Evolutionary conservation across 2,888 invertebrate genomes (phyloP).

Genomic region (Chorisops tibialis): DNA sequence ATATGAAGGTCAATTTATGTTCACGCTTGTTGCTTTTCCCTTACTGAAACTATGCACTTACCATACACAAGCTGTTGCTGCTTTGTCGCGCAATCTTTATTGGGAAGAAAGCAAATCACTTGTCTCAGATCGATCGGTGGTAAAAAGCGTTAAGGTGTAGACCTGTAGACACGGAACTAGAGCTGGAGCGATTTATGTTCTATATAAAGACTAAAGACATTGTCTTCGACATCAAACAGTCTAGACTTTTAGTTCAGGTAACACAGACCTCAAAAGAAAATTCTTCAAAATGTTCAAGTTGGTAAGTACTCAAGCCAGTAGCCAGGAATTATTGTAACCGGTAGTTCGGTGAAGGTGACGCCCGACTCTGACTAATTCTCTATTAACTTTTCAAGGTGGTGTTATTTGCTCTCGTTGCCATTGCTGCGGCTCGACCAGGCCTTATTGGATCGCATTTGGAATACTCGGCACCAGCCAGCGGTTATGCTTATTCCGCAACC

Average conservation of each 20-base stretch:
- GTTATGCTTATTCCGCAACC: constrained; percentile 16
- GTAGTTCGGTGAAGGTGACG: not conserved
- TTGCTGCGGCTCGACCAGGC: constrained; percentile 36
- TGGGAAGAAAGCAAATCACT: too few species aligned
- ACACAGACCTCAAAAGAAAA: constrained; percentile 25
- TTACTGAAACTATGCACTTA: too few species aligned
- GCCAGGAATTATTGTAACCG: too few species aligned
- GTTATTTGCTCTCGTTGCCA: constrained; percentile 40
- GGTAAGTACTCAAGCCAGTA: constrained; percentile 30
- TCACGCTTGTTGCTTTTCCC: too few species aligned
- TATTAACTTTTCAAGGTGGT: constrained; percentile 37
- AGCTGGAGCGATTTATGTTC: constrained; percentile 9
- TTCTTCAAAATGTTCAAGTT: constrained; percentile 37
- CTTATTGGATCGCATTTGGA: constrained; percentile 15
- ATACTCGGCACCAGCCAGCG: constrained; percentile 16
- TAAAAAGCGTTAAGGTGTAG: too few species aligned
- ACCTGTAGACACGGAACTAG: constrained; percentile 10
- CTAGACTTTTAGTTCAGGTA: constrained; percentile 17
- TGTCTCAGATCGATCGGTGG: too few species aligned
- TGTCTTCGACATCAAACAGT: constrained; percentile 15
- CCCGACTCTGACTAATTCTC: not conserved
- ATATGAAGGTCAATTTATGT: too few species aligned
- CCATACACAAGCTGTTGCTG: too few species aligned
- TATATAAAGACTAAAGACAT: constrained; percentile 15
- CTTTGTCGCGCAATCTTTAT: too few species aligned